These are phyloP conservation scores for Ormyrus labotus DNA, from an alignment of 2,888 invertebrate genomes.

Conservation along the genomic window DNA sequence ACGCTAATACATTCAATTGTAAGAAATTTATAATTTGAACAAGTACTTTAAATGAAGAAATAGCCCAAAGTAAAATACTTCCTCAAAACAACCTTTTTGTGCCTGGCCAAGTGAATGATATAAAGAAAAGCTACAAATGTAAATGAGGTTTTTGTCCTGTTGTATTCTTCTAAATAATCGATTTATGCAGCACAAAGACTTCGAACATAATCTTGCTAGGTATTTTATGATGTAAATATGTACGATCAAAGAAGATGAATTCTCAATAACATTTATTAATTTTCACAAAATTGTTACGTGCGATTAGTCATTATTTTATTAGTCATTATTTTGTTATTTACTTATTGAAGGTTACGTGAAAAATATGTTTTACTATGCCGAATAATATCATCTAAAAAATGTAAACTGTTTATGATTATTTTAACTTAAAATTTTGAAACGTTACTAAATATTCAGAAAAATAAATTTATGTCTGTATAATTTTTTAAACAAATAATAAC, in stretches of 20 bases:
- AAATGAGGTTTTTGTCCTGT: slow-evolving; percentile 45
- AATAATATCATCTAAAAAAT: slow-evolving; percentile 12
- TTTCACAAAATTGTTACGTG: slow-evolving; percentile 37
- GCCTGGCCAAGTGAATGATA: slow-evolving; percentile 54
- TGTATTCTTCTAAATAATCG: slow-evolving; percentile 45
- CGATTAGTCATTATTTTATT: slow-evolving; percentile 20
- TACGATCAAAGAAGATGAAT: slow-evolving; percentile 30
- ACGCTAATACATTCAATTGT: slow-evolving; percentile 44
- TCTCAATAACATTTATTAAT: slow-evolving; percentile 35
- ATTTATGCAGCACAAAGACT: slow-evolving; percentile 51
- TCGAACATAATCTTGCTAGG: slow-evolving; percentile 48
- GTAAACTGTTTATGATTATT: too few relatives aligned
- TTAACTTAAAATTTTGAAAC: neutral
- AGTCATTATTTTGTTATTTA: slow-evolving; percentile 36
- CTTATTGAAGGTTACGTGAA: slow-evolving; percentile 10
- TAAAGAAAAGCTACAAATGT: slow-evolving; percentile 32
- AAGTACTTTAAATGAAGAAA: slow-evolving; percentile 29
- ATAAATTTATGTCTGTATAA: neutral
- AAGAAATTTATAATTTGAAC: slow-evolving; percentile 37
- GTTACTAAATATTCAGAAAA: neutral
- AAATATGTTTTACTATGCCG: slow-evolving; percentile 21
- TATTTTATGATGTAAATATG: slow-evolving; percentile 47
- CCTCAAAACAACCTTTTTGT: slow-evolving; percentile 57
- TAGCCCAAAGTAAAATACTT: slow-evolving; percentile 47
- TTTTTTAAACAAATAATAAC: neutral